Evolutionary conservation across 2,888 invertebrate genomes (phyloP).

Genomic region (Patella ulyssiponensis): DNA sequence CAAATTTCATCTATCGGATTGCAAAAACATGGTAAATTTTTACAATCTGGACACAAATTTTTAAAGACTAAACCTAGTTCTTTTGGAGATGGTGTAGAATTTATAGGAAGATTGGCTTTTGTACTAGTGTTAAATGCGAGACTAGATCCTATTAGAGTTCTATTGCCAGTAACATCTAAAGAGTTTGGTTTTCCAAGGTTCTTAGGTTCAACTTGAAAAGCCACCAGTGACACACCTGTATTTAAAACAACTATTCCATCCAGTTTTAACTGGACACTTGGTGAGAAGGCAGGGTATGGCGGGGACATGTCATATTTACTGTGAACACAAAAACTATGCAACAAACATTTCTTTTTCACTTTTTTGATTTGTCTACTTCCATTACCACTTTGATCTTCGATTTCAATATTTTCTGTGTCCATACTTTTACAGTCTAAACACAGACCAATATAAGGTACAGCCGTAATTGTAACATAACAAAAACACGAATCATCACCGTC

Average conservation of each 20-base stretch:
- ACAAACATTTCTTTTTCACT: conserved; percentile 77
- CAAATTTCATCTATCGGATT: not conserved
- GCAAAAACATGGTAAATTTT: not conserved
- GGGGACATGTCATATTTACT: conserved; percentile 90
- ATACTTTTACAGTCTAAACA: conserved; percentile 76
- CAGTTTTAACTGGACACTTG: conserved; percentile 72
- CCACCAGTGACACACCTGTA: conserved; percentile 86
- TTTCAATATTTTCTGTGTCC: conserved; percentile 39
- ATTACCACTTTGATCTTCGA: conserved; percentile 4
- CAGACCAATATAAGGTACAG: conserved; percentile 78
- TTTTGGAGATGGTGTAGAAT: not conserved
- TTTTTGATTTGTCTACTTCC: not conserved
- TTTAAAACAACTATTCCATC: conserved; percentile 82
- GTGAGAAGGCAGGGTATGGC: conserved; percentile 68
- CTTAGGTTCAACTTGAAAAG: conserved; percentile 76
- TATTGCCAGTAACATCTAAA: not conserved
- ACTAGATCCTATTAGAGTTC: conserved; percentile 1
- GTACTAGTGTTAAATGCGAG: not conserved
- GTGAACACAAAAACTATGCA: conserved; percentile 92
- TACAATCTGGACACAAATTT: not conserved
- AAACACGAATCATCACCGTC: conserved; percentile 68
- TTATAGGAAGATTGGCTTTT: not conserved
- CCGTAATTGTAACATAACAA: conserved; percentile 80
- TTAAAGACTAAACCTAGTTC: too few species aligned
- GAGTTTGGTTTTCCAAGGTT: not conserved